Base-by-base conservation (phyloP, 2,797 vertebrate genomes). In the Sarcophilus harrisii region DNA sequence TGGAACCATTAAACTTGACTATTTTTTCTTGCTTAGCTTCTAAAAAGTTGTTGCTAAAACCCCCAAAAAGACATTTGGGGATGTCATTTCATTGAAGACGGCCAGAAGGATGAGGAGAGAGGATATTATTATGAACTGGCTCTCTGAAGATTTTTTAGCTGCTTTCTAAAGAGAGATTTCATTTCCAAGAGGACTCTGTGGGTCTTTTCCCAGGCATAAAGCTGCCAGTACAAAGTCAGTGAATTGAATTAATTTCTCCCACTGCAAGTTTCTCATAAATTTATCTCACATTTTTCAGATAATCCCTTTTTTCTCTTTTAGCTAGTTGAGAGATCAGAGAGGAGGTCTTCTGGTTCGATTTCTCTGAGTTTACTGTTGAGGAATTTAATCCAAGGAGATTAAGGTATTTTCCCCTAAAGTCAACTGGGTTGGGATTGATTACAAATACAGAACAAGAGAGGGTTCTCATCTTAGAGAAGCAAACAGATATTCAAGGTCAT, bases 131-230 rank as follows among this genome's bases (percentile, higher is more conserved):
- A 3, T 24, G 66, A 73, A 73, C 21, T 38, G n/a, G 3, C 30
- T 87, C 16, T 93, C 45, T 93, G 32, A 90, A 55, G 93, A 81
- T 89, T 81, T 55, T 95, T 94, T 94, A 91, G 91, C 66, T 38
- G 52, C 55, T 95, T 90, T 28, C 45, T 49, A 92, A 14, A 59
- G 49, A 60, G 93, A 57, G 96, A 38, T 3, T 49, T 24, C 21
- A 12, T 45, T 81, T 5, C 29, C n/a, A 90, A 62, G 93, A 92
- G 87, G 32, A 94, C 21, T 73, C 38, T 45, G 10, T 55, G 58
- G 9, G 9, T 97, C 14, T 95, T 95, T 95, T n/a, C 54, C 24
- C 38, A 73, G 92, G 59, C 95, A 93, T 62, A 91, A 62, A 30
- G 4, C 24, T 94, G 0, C 87, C n/a, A 24, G 89, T 90, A 90